Evolutionary conservation across 35 echinoderm and acorn worm genomes (phyloP), one percentile per base, ranked within the genome.

Genomic region (Eucidaris tribuloides): DNA sequence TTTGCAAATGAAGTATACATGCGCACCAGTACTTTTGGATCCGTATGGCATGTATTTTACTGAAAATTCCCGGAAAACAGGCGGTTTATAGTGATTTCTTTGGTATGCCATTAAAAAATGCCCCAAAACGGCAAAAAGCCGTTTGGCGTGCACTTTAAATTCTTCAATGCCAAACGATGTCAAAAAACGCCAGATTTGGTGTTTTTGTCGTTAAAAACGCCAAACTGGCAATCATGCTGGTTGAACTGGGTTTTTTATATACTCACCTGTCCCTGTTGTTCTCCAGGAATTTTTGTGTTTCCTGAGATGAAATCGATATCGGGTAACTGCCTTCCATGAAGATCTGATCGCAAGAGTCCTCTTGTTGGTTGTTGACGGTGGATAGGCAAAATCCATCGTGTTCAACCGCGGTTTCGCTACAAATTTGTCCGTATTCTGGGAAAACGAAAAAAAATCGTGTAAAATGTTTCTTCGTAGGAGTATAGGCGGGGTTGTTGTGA

Each of bases 341-440:
- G 45, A 97, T 97, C 31, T 87, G 59, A 31, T 97, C 84, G 35
- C 94, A 97, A 0, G 88, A 79, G 42, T 78, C 39, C 7, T 42
- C 45, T 28, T 91, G 71, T 31, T 91, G 84, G n/a, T 54, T 88
- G 49, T 88, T 71, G 6, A 97, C 94, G 25, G 94, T 56, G 4
- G 77, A 84, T 20, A 91, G 13, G 62, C 94, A 97, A 64, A 84
- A 91, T n/a, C 93, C 93, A 20, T 96, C 84, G 50, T 91, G 52
- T 11, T 79, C 79, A 5, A 84, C 77, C 2, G 76, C 60, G 19
- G 76, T 57, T 22, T 81, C 88, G 19, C 78, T 80, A 62, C 93
- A 96, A 24, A 88, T 91, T 7, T 96, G 79, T 42, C 93, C 93
- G 15, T 86, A 80, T 58, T 85, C 86, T 92, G 37, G 17, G 52